Evolutionary conservation across 2,888 invertebrate genomes (phyloP), one percentile per base, ranked within the genome.

Genomic region (Coenonympha glycerion): DNA sequence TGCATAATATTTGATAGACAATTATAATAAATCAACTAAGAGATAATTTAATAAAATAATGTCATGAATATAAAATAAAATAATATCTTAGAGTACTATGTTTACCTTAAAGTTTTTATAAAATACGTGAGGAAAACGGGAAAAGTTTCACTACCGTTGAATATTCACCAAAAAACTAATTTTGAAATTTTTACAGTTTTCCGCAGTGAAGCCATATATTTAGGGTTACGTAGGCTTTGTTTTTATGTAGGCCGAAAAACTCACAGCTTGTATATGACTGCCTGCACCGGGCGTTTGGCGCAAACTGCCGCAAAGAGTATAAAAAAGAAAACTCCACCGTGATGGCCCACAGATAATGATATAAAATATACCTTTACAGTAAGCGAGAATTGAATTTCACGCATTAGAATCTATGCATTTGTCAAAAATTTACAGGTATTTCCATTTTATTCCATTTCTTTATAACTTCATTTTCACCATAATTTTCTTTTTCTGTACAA

Each of bases 261-360:
- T 30, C 33, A 40, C 47, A 18, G 18, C 19, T 11, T 13, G 6
- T 39, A 58, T 53, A 54, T 59, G 47, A 70, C 80, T 64, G 56
- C 42, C 53, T 71, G 62, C 75, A 77, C 75, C 81, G 68, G 71
- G 53, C 48, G 68, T 56, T 69, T 61, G 69, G 73, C 79, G 77
- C 71, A 63, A 49, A 84, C 84, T 84, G 81, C 66, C 70, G 66
- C 62, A 37, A n/a, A n/a, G n/a, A n/a, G n/a, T n/a, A n/a, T n/a
- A n/a, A n/a, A n/a, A n/a, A n/a, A n/a, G n/a, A n/a, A n/a, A n/a
- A n/a, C n/a, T 39, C 49, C 46, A 16, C 37, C 34, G 16, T 34
- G 22, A 36, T 34, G 47, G 22, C 33, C 36, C 40, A 58, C 52
- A 57, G 52, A 47, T 4, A 11, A 37, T 3, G 26, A 33, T 1